Evolutionary conservation across 2,797 vertebrate species (phyloP), one percentile per base, ranked within the genome.

Genomic region (Salmo trutta): DNA sequence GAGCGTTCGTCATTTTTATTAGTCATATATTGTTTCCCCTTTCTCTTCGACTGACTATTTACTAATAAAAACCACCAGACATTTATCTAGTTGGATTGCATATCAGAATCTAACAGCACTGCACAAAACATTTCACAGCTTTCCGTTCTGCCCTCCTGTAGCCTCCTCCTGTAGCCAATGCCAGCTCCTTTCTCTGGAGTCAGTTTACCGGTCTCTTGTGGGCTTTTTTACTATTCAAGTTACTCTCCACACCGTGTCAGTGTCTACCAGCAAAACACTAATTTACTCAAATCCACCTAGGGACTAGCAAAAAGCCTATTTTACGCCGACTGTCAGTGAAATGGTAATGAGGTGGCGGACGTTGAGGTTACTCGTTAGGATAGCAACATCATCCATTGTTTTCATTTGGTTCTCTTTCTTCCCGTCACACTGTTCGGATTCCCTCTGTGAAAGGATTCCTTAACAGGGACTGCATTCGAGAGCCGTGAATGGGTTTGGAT

Each of bases 241-340:
- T n/a, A 15, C 62, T 69, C 29, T 65, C 78, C 78, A 79, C 78
- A 62, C 5, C 73, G 67, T 71, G 78, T 79, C 78, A 33, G 33
- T 75, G 54, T 79, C 31, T 15, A 79, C 73, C 56, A 70, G 47
- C 15, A 75, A 71, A 47, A 29, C 27, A 53, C n/a, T 16, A n/a
- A 29, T 53, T 52, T 27, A 10, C 29, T 47, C 14, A 66, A 67
- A 71, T 74, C 77, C 71, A 54, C 59, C 51, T 1, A 73, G 24
- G 29, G 27, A 12, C 36, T 21, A n/a, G 54, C 0, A 59, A n/a
- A 71, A 41, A 29, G 47, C 14, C 64, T 56, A 62, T 64, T 53
- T 27, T 14, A n/a, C n/a, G 6, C 64, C 24, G n/a, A 33, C 24
- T 14, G 53, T 77, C 14, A 65, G 16, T 72, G 29, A 77, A 72